Conservation (phyloP, 2,797 vertebrate species). For the Neomorphus geoffroyi region DNA sequence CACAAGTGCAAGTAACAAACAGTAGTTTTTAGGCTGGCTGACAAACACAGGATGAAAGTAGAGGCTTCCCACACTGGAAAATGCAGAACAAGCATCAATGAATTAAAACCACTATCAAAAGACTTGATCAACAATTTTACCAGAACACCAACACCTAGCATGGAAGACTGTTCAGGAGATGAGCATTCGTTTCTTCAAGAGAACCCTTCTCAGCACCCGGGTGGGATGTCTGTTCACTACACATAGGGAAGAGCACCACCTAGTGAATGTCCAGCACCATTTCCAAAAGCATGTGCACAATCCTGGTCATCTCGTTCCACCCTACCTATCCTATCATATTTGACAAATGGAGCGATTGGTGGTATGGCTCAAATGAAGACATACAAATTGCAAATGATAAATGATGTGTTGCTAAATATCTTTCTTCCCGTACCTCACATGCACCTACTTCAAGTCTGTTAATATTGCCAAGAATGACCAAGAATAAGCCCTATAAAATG, state of each 20-base stretch:
- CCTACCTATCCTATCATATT: neutral
- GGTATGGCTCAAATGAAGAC: neutral
- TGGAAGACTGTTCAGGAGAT: neutral
- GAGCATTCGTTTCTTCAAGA: neutral
- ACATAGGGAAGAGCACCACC: constrained; percentile 9
- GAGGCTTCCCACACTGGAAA: neutral
- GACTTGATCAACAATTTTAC: neutral
- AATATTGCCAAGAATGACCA: neutral
- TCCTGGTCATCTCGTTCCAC: fast-evolving
- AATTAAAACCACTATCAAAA: neutral
- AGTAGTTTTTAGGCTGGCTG: neutral
- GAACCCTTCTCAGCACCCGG: neutral
- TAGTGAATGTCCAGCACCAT: neutral
- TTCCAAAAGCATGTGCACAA: neutral
- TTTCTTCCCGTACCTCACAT: neutral
- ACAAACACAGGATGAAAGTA: fast-evolving
- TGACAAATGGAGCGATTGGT: neutral
- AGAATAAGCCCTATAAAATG: neutral
- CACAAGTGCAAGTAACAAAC: fast-evolving
- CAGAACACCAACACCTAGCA: neutral
- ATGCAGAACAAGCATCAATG: neutral
- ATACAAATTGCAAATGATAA: neutral
- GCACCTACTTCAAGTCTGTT: neutral
- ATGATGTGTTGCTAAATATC: neutral
- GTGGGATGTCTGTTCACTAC: neutral